phyloP scores from a whole-genome alignment of 2,888 invertebrate species.

The Machimus rusticus region DNA sequence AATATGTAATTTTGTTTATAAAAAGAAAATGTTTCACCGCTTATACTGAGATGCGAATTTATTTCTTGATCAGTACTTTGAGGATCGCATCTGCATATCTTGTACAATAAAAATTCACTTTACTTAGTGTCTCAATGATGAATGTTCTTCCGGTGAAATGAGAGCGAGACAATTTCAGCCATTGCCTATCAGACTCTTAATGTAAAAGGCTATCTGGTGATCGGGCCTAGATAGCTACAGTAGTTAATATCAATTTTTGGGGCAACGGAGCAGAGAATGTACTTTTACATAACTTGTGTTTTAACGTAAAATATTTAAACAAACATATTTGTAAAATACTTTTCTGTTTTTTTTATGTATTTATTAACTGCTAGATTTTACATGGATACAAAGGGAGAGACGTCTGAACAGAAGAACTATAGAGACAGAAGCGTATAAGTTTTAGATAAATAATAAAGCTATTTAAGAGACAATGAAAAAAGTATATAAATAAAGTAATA shows the following conservation, averaged over 20 bases:
- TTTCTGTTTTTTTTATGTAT: conserved; percentile 21
- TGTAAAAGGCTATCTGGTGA: not conserved
- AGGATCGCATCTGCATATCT: not conserved
- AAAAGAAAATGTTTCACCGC: not conserved
- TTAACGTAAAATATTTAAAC: conserved; percentile 20
- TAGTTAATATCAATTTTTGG: not conserved
- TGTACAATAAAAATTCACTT: conserved; percentile 12
- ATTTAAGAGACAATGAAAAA: conserved; percentile 42
- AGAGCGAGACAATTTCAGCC: not conserved
- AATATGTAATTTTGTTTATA: not conserved
- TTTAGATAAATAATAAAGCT: conserved; percentile 31
- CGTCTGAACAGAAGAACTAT: not conserved
- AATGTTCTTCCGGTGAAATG: conserved; percentile 3
- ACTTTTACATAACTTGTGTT: conserved; percentile 15
- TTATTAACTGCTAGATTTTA: conserved; percentile 35
- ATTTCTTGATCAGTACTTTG: not conserved
- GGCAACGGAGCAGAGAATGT: not conserved
- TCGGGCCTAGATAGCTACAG: not conserved
- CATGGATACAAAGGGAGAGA: conserved; percentile 30
- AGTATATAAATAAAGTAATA: conserved; percentile 42
- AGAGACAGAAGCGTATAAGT: not conserved
- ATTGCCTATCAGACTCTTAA: not conserved
- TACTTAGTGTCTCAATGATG: not conserved
- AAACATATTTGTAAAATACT: conserved; percentile 21
- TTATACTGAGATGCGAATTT: not conserved